These are phyloP conservation scores for Carapus acus DNA, from an alignment of 2,797 vertebrate species.

Conservation along the genomic window DNA sequence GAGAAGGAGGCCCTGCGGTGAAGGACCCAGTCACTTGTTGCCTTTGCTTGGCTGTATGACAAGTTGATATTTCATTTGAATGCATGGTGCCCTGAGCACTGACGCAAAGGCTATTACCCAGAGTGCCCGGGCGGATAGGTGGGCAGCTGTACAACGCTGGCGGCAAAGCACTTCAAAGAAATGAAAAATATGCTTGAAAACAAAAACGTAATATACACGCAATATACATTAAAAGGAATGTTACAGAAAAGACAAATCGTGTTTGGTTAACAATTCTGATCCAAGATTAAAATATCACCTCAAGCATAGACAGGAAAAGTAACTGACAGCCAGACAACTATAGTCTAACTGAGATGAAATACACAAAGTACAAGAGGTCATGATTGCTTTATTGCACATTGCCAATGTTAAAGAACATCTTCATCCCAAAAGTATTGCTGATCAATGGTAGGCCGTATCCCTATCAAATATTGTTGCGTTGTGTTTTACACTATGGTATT, in stretches of 20 bases:
- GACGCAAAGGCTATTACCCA: slow-evolving; percentile 72
- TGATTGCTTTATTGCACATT: too few species aligned
- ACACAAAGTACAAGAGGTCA: too few species aligned
- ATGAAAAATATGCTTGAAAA: slow-evolving; percentile 56
- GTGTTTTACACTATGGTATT: too few species aligned
- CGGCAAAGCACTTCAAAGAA: slow-evolving; percentile 58
- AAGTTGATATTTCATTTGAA: slow-evolving; percentile 77
- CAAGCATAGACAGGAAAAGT: too few species aligned
- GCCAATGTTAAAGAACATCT: too few species aligned
- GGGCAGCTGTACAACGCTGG: slow-evolving; percentile 37
- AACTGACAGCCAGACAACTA: too few species aligned
- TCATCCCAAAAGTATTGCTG: too few species aligned
- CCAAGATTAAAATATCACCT: too few species aligned
- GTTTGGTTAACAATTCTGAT: background rate
- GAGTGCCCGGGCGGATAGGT: slow-evolving; percentile 63
- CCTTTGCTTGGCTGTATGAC: slow-evolving; percentile 64
- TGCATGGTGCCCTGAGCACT: slow-evolving; percentile 53
- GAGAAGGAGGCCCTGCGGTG: too few species aligned
- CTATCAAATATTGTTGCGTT: too few species aligned
- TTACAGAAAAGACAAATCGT: slow-evolving; percentile 6
- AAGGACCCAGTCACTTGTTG: slow-evolving; percentile 59
- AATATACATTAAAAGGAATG: slow-evolving; percentile 23
- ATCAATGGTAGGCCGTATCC: too few species aligned
- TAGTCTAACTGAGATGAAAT: too few species aligned
- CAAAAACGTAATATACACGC: slow-evolving; percentile 37